Conservation (phyloP, 2,888 invertebrate genomes). For the Lepidochitona cinerea region DNA sequence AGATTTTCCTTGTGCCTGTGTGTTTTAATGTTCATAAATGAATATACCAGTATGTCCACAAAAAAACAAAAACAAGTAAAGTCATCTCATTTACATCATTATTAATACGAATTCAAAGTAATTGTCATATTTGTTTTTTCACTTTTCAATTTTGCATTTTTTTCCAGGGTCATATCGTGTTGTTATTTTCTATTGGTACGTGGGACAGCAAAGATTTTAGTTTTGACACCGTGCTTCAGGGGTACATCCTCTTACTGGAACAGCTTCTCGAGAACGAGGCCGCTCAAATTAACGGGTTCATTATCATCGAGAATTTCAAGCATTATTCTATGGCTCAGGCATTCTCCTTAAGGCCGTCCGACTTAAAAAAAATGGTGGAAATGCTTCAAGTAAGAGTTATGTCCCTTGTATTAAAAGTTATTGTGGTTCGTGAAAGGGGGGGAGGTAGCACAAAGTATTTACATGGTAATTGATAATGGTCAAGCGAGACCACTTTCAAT, state of each 20-base stretch:
- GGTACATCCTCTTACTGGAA: slow-evolving; percentile 5
- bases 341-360: background rate
- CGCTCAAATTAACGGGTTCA: slow-evolving; percentile 9
- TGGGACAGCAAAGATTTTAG: background rate
- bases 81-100: too few relatives aligned
- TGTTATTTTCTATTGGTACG: background rate
- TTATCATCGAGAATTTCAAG: slow-evolving; percentile 5
- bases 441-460: too few relatives aligned
- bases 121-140: background rate
- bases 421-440: too few relatives aligned
- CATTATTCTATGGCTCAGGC: slow-evolving; percentile 5
- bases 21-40: too few relatives aligned
- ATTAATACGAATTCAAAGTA: too few relatives aligned
- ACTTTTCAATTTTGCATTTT: background rate
- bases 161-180: background rate
- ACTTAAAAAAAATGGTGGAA: slow-evolving; percentile 10
- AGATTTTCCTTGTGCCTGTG: too few relatives aligned
- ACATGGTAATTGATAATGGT: too few relatives aligned
- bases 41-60: too few relatives aligned
- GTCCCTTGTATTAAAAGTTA: too few relatives aligned
- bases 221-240: slow-evolving; percentile 2
- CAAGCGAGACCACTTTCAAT: too few relatives aligned
- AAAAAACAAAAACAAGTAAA: too few relatives aligned
- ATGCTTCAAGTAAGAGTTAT: slow-evolving; percentile 2
- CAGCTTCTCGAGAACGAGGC: slow-evolving; percentile 5